Evolutionary conservation across 2,888 invertebrate genomes (phyloP), one percentile per base, ranked within the genome.

Genomic region (Camponotus fellah): DNA sequence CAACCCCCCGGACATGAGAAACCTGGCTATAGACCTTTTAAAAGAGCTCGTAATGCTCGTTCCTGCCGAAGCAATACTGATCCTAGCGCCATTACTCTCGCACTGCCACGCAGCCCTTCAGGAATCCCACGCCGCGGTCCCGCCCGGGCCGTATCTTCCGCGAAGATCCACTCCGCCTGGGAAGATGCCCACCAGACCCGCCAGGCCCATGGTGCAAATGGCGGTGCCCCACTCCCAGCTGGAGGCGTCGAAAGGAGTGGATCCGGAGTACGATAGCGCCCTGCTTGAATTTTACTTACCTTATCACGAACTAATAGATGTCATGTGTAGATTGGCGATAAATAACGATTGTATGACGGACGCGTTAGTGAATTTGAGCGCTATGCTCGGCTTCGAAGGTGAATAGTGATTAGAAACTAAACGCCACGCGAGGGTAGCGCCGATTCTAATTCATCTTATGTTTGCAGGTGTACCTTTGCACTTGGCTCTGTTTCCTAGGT

Each of bases 281-380:
- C 95, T 98, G 76, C 96, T 96, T 72, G 97, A 97, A 87, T 98
- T 97, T 94, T 98, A 98, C 95, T 95, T 97, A 43, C 98, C 98
- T 0, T 99, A 99, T 95, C 99, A 99, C 94, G 97, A 97, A 92
- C 97, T 99, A 87, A 97, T 99, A 79, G 99, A 99, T 95, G 96
- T 97, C 89, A 95, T 97, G 95, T 98, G 98, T 95, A 96, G 99
- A 64, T 96, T 99, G 93, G 98, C 99, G 83, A 97, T 99, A 85
- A 98, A 97, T 93, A 97, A 98, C 91, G 98, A 98, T 92, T 97
- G 97, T 92, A 96, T 99, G 95, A 97, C 97, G 74, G 98, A 98
- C 92, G 97, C 97, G 77, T 96, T 99, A 89, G 97, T 99, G 85
- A 97, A 97, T 93, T 95, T 99, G 88, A 98, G 98, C 93, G 98